Base-by-base conservation (phyloP, 2,113 vertebrate species). In the Epinephelus lanceolatus region DNA sequence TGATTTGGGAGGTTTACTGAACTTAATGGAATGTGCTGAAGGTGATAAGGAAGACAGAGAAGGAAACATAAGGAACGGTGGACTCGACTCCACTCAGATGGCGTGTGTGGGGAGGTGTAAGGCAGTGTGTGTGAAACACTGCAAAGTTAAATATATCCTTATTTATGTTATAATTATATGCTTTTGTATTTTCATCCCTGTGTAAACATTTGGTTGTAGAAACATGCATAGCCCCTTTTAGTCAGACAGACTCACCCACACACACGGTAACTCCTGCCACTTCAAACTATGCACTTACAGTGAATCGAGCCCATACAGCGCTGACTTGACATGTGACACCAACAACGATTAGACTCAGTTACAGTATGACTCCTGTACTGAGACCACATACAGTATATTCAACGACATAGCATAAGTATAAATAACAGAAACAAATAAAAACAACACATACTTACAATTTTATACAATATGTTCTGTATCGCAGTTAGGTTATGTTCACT, bases 1-100 rank as follows among this genome's bases (percentile, higher is more conserved):
- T 92, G 67, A 78, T 77, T 82, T 69, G 61, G 70, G 73, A 77
- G 40, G 52, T 70, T 77, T 25, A 60, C 57, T 79, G 47, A 78
- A 79, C 53, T 18, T n/a, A 53, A 81, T 60, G 23, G 47, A 76
- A 65, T 65, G 40, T 27, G 55, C 55, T 65, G n/a, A 80, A 76
- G 47, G 70, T 73, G 40, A 71, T 27, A 25, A 61, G 17, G 42
- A 47, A 47, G 57, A 70, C 5, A 53, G 49, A 68, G 52, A 18
- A 40, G 0, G 2, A 27, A 78, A 45, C 0, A 18, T 30, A 37
- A 55, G 40, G 21, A 65, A 14, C 1, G 30, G 21, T 67, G 27
- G 70, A 68, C 45, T 78, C 4, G 4, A 18, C 60, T 65, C 33
- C 19, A 45, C 49, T 71, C 61, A 65, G 37, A 42, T 19, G 7